Conservation (phyloP, 2,797 vertebrate genomes). For the Diceros bicornis region DNA sequence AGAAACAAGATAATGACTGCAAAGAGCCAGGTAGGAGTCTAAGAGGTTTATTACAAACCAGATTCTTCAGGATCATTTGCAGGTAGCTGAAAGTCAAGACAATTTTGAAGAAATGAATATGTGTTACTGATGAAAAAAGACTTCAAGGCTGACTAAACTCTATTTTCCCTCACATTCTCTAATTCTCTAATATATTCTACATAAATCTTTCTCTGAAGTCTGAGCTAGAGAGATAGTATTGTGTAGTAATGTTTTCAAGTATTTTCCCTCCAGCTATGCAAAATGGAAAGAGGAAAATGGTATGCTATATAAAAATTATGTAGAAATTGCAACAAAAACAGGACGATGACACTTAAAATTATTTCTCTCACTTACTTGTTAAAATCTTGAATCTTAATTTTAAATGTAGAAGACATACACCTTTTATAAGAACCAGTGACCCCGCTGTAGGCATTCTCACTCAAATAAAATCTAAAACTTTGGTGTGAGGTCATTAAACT, state of each 20-base stretch:
- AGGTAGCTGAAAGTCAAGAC: constrained; percentile 86
- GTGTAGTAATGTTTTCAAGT: constrained; percentile 29
- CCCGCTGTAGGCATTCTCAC: constrained; percentile 18
- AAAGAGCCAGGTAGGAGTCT: constrained; percentile 85
- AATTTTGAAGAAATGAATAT: constrained; percentile 84
- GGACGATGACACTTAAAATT: constrained; percentile 2
- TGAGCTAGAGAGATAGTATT: not conserved
- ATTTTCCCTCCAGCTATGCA: constrained; percentile 57
- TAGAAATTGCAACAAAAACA: not conserved
- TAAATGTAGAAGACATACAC: not conserved
- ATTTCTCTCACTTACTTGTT: not conserved
- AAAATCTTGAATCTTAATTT: constrained; percentile 18
- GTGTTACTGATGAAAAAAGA: constrained; percentile 81
- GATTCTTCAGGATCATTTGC: constrained; percentile 86
- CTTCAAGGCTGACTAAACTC: constrained; percentile 71
- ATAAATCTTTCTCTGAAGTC: constrained; percentile 70
- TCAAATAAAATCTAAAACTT: constrained; percentile 67
- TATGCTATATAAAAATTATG: not conserved
- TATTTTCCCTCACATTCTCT: constrained; percentile 52
- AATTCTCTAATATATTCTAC: constrained; percentile 77
- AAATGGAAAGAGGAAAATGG: not conserved
- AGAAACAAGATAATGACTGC: constrained; percentile 85
- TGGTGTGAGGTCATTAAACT: constrained; percentile 61
- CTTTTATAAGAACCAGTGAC: constrained; percentile 33
- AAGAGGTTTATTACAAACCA: constrained; percentile 87